These are phyloP conservation scores for Borostomias antarcticus DNA, from an alignment of 2,797 vertebrate genomes.

Conservation along the genomic window DNA sequence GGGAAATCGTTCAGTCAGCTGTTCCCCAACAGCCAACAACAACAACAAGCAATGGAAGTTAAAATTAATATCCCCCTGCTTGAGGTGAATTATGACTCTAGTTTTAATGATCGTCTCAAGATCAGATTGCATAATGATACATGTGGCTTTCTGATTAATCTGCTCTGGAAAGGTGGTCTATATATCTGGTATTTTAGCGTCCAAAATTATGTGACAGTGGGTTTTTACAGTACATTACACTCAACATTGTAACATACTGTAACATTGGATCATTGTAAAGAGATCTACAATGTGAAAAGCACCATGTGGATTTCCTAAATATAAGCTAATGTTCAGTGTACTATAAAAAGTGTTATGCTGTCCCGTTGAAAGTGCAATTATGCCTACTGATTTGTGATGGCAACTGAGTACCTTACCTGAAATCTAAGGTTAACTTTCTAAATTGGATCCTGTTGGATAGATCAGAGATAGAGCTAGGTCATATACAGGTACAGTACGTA, in stretches of 20 bases:
- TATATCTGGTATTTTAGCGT: neutral
- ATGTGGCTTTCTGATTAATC: neutral
- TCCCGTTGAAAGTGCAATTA: too few relatives aligned
- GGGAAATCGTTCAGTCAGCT: slow-evolving; percentile 4
- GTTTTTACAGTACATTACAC: neutral
- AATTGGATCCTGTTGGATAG: too few relatives aligned
- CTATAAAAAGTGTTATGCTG: too few relatives aligned
- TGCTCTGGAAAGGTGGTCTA: neutral
- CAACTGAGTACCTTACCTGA: too few relatives aligned
- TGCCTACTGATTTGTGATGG: too few relatives aligned
- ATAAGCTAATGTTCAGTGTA: too few relatives aligned
- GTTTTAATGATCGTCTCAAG: slow-evolving; percentile 18
- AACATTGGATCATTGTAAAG: too few relatives aligned
- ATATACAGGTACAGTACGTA: too few relatives aligned
- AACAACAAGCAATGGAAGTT: slow-evolving; percentile 40
- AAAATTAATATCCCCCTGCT: slow-evolving; percentile 38
- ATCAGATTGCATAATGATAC: neutral
- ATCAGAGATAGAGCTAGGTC: too few relatives aligned
- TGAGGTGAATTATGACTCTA: slow-evolving; percentile 38
- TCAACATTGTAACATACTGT: neutral
- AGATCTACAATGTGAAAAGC: neutral
- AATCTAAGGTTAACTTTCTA: too few relatives aligned
- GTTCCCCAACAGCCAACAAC: slow-evolving; percentile 38
- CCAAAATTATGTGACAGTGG: neutral
- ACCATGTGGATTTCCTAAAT: neutral